These are phyloP conservation scores for Diaphora mendica DNA, from an alignment of 2,888 invertebrate species.

Conservation along the genomic window DNA sequence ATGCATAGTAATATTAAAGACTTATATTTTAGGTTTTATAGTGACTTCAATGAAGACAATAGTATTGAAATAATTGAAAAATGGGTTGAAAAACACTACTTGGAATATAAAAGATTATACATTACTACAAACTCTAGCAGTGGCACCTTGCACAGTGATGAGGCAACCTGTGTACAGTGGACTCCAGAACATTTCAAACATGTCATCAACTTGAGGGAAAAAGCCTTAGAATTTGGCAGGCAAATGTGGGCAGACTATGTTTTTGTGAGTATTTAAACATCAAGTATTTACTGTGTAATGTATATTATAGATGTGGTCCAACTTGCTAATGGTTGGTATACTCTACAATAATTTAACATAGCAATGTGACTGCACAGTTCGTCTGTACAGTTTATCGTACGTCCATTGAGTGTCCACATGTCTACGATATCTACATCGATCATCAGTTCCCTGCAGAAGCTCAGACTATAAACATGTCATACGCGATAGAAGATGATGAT, in stretches of 20 bases:
- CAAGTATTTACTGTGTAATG: background rate
- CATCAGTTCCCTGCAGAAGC: too few species aligned
- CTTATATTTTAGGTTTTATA: slow-evolving; percentile 89
- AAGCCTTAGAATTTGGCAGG: slow-evolving; percentile 90
- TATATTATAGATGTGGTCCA: background rate
- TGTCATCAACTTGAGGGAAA: slow-evolving; percentile 92
- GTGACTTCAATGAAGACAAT: slow-evolving; percentile 94
- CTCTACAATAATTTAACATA: too few species aligned
- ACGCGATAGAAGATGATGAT: too few species aligned
- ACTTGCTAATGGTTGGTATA: too few species aligned
- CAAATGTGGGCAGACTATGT: slow-evolving; percentile 95
- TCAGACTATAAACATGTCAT: too few species aligned
- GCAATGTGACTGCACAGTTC: too few species aligned
- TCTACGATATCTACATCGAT: too few species aligned
- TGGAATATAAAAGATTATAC: slow-evolving; percentile 91
- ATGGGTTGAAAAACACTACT: slow-evolving; percentile 89
- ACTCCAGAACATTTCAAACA: slow-evolving; percentile 90
- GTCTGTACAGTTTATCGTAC: too few species aligned
- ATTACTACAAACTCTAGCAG: slow-evolving; percentile 81
- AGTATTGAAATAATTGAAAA: slow-evolving; percentile 90
- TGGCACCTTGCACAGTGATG: slow-evolving; percentile 81
- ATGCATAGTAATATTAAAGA: background rate
- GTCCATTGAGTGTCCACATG: too few species aligned
- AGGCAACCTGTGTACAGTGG: slow-evolving; percentile 91
- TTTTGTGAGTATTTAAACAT: slow-evolving; percentile 87